These are phyloP conservation scores for Salvator merianae DNA, from an alignment of 2,113 vertebrate species.

Conservation along the genomic window DNA sequence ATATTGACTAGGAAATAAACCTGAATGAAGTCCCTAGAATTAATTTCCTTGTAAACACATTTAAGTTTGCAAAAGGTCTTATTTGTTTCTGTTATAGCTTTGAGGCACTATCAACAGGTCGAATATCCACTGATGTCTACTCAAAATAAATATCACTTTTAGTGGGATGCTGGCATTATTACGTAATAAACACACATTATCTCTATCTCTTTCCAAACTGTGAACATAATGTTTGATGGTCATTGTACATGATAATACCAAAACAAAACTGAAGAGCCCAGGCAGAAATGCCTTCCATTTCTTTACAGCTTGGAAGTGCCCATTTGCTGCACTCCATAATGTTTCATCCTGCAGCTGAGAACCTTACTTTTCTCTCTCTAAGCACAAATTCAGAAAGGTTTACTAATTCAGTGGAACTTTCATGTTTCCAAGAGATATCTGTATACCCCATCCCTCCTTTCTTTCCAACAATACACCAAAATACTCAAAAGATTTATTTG, in stretches of 20 bases:
- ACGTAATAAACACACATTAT: not conserved
- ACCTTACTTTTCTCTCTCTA: not conserved
- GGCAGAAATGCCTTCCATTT: constrained; percentile 36
- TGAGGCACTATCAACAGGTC: constrained; percentile 43
- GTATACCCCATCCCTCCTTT: not conserved
- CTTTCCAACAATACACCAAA: not conserved
- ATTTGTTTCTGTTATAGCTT: constrained; percentile 61
- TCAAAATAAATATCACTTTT: constrained; percentile 14
- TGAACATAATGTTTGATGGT: constrained; percentile 3
- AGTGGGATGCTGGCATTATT: not conserved
- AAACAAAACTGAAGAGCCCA: constrained; percentile 14
- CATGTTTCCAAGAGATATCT: not conserved
- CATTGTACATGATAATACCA: not conserved
- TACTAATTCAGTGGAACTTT: not conserved
- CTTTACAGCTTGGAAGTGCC: constrained; percentile 19
- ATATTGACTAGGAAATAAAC: not conserved
- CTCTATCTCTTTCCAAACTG: constrained; percentile 29
- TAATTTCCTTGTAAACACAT: constrained; percentile 14
- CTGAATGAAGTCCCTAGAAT: constrained; percentile 27
- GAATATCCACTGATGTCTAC: constrained; percentile 47
- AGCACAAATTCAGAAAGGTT: not conserved
- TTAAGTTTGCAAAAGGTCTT: constrained; percentile 42
- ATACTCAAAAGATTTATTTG: not conserved
- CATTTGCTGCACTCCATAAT: not conserved
- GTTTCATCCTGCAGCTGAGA: not conserved